phyloP scores from a whole-genome alignment of 37 sponge, comb jelly and placozoan species.

The Halichondria panicea region DNA sequence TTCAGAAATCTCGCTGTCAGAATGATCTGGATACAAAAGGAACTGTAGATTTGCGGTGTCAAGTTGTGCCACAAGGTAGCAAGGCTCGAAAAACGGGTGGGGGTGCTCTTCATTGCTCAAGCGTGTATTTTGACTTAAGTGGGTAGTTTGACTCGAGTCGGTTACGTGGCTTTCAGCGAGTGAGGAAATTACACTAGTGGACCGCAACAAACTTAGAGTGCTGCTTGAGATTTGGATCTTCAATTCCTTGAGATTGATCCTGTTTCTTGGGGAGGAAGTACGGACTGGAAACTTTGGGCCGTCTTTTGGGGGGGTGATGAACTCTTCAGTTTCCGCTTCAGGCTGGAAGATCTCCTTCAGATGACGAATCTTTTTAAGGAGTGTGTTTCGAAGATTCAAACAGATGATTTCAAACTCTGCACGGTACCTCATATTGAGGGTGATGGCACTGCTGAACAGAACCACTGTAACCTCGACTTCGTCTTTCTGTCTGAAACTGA shows the following conservation, averaged over 20 bases:
- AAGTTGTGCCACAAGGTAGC: neutral
- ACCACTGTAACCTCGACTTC: neutral
- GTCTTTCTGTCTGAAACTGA: neutral
- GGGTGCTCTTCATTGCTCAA: neutral
- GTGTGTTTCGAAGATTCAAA: neutral
- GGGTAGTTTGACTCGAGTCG: neutral
- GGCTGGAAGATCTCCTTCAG: slow-evolving; percentile 1
- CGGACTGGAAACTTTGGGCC: neutral
- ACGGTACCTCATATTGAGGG: slow-evolving; percentile 1
- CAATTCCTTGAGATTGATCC: no score
- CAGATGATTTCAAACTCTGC: neutral
- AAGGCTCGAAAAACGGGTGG: neutral
- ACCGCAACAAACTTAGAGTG: no score
- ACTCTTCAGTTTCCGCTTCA: neutral
- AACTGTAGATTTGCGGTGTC: neutral
- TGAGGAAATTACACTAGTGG: no score
- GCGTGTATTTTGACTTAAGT: neutral
- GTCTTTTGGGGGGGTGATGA: neutral
- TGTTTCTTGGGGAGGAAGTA: neutral
- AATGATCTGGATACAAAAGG: neutral
- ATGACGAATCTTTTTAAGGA: neutral
- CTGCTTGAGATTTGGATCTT: no score
- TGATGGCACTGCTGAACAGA: neutral
- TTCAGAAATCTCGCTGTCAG: neutral
- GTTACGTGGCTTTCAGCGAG: no score